Evolutionary conservation across 2,888 invertebrate genomes (phyloP), one percentile per base, ranked within the genome.

Genomic region (Entomobrya multifasciata): DNA sequence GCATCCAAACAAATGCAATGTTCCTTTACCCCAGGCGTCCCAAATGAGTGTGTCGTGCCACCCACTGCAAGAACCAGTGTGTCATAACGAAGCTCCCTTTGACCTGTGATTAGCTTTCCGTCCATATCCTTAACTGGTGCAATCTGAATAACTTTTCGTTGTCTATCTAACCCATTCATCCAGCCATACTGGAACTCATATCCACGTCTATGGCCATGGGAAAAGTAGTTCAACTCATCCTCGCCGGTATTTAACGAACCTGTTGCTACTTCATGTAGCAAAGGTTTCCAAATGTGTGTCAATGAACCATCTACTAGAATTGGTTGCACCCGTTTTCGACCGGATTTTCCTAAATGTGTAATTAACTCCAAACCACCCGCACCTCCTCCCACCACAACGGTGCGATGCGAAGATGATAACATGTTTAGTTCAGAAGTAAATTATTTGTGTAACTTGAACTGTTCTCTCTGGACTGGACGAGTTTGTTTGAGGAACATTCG

Each of bases 221-320:
- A 67, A 74, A 88, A 90, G 49, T 90, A 90, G 52, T 90, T 90
- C 15, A 90, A 17, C 67, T 90, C 90, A 80, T 90, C 88, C 67
- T 88, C 88, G 0, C 90, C 90, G 0, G 88, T 88, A 36, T 90
- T 90, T 17, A 88, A 60, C 13, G 85, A 57, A 3, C 86, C 86
- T 15, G 89, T 87, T 3, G 87, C 87, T 11, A 87, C 88, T 47
- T 87, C 87, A 41, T 87, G 88, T 0, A 87, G 74, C 10, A 89
- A 65, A 5, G 89, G 89, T 74, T 89, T 89, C 89, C 89, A 89
- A 83, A 89, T 84, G 22, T 89, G 89, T 13, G 88, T 88, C 15
- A 81, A 81, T 5, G 47, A 44, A 0, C 86, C 72, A 49, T 89
- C 88, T 15, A 89, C 76, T 11, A 89, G 72, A 30, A 81, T 67